Base-by-base conservation (phyloP, 2,888 invertebrate species). In the Hydroisotoma schaefferi region DNA sequence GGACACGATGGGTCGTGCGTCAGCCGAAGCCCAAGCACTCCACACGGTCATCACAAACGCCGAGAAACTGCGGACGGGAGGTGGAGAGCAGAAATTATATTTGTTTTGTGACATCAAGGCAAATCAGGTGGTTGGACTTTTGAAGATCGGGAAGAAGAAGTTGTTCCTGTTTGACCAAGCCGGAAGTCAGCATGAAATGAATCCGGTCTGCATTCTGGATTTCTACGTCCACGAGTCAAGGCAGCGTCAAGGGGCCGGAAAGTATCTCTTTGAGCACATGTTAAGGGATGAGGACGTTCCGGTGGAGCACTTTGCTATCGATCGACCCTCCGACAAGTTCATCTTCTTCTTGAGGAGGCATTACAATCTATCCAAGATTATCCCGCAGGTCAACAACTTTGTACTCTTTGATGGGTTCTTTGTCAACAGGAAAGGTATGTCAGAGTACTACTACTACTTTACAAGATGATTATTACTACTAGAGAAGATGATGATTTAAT, bases 311-410 rank as follows among this genome's bases (percentile, higher is more conserved):
- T 78, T 95, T 73, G 94, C 98, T 0, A 87, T 97, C 65, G 97
- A 98, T 77, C 84, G 91, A 40, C 98, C 97, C 0, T 95, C 95
- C 0, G 83, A 86, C 51, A 94, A 94, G 76, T 87, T 95, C 74
- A 80, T 90, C 69, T 84, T 83, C 29, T 98, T 98, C 77, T 79
- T 98, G 22, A 80, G 80, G 40, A 91, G 90, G 76, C 88, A 94
- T 77, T 97, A 93, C 77, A 82, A 82, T 20, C 78, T 84, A 0
- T 80, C 80, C 56, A 79, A 78, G 27, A 84, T 85, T 20, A 84
- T 92, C 68, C 87, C 87, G 43, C 93, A 93, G 76, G 85, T 87
- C 74, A 93, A 91, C 76, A 90, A 92, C 76, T 92, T 89, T 78
- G 91, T 90, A 33, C 85, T 93, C 20, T 93, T 86, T 76, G 85